Base-by-base conservation (phyloP, 2,888 invertebrate genomes). In the Lagria hirta region DNA sequence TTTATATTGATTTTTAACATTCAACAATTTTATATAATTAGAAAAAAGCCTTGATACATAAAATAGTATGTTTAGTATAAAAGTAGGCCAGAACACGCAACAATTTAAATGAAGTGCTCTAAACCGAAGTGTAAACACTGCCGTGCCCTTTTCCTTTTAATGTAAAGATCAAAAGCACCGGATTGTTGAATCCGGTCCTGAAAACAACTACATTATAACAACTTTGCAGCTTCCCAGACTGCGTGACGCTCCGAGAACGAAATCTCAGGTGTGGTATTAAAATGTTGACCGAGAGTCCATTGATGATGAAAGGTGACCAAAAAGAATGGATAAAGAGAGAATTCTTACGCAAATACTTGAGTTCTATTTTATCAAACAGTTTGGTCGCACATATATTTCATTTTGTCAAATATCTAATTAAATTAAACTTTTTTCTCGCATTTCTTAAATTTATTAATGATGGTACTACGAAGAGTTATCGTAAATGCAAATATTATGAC, bases 241-340 rank as follows among this genome's bases (percentile, higher is more conserved):
- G 44, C 44, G 26, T 44, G 44, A 33, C 44, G 44, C 44, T 43
- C 8, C 35, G 16, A 17, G 18, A 18, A 41, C 34, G 37, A 37
- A 33, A 41, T 32, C 28, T 36, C 36, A 43, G 43, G 43, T 43
- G 43, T 43, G 43, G 43, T 37, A 15, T 8, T 35, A 29, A 38
- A 28, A 28, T 28, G 29, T 38, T 24, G 32, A 40, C 40, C 38
- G 43, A 36, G 26, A 34, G 33, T 41, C 33, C 42, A 43, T 43
- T 43, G 36, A 36, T 29, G 29, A 29, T 43, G 35, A 43, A 42
- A 42, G 42, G 33, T 34, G 34, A 26, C 30, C 32, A 23, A 40
- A 40, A 30, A 24, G 24, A 24, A 29, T 30, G 30, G 27, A 22
- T 20, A 11, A n/a, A 28, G 28, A 28, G 37, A 37, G 28, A 33